Base-by-base conservation (phyloP, 2,113 vertebrate genomes). In the Conger conger region DNA sequence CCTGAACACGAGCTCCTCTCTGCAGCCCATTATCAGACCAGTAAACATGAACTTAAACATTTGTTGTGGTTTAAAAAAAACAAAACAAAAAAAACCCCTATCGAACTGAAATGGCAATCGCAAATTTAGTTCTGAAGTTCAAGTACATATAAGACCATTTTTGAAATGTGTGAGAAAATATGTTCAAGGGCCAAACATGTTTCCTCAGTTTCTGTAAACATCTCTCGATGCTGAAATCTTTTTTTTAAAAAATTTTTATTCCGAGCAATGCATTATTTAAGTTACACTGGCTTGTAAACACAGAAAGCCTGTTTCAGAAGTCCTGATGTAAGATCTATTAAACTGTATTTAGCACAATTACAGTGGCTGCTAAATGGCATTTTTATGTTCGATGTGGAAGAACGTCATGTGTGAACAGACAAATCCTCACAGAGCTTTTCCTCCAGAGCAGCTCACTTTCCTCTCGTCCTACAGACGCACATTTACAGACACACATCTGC, bases 401-500 rank as follows among this genome's bases (percentile, higher is more conserved):
- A 33, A 73, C 23, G n/a, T 73, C 68, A 73, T 8, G 1, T 73
- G 27, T n/a, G 33, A 73, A 73, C 68, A 73, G 68, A 73, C 0
- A 1, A 63, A 4, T 27, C 23, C 2, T 73, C 68, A 33, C 27
- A 13, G 0, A 89, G 84, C 83, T 87, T 82, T 82, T 80, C 88
- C 82, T 84, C 37, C 20, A 30, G 68, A 76, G 37, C 73, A 76
- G 30, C 23, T 82, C 20, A 33, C 15, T 73, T 33, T 33, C 15
- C 68, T 73, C 27, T 73, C 68, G 33, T 73, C 33, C 13, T 33
- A 73, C 68, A 73, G 9, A 73, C 15, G 9, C 68, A 33, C 13
- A 73, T 27, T 73, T 33, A 73, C 68, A 73, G 9, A 73, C 15
- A 3, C 68, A 33, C 13, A 73, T 27, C 68, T 33, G 33, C 20